Evolutionary conservation across 2,113 vertebrate genomes (phyloP).

Genomic region (Mastomys natalensis): DNA sequence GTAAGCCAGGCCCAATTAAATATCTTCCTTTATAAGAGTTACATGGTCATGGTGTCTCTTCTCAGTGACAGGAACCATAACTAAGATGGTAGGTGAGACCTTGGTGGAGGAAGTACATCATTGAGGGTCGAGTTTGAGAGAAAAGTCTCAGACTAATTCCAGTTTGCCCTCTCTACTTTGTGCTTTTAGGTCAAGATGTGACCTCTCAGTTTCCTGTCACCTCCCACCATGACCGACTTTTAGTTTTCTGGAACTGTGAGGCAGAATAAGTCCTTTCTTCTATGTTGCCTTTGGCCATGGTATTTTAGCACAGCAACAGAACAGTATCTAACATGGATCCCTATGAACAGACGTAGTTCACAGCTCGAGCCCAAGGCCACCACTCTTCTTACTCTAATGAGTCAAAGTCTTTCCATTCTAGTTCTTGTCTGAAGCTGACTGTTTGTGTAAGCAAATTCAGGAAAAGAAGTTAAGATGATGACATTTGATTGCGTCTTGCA

Average conservation of each 20-base stretch:
- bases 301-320: neutral
- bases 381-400: neutral
- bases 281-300: neutral
- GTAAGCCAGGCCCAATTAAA: neutral
- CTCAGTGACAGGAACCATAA: too few species aligned
- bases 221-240: neutral
- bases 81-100: neutral
- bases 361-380: neutral
- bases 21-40: too few species aligned
- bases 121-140: neutral
- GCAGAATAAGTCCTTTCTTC: neutral
- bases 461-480: neutral
- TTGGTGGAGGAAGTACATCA: neutral
- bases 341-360: neutral
- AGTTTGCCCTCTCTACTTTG: neutral
- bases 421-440: neutral
- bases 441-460: neutral
- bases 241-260: neutral
- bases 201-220: too few species aligned
- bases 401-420: neutral
- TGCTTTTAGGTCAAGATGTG: neutral
- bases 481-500: neutral
- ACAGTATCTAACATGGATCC: neutral
- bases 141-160: too few species aligned
- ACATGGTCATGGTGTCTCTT: too few species aligned